Conservation (phyloP, 2,797 vertebrate genomes). For the Lutjanus campechanus region DNA sequence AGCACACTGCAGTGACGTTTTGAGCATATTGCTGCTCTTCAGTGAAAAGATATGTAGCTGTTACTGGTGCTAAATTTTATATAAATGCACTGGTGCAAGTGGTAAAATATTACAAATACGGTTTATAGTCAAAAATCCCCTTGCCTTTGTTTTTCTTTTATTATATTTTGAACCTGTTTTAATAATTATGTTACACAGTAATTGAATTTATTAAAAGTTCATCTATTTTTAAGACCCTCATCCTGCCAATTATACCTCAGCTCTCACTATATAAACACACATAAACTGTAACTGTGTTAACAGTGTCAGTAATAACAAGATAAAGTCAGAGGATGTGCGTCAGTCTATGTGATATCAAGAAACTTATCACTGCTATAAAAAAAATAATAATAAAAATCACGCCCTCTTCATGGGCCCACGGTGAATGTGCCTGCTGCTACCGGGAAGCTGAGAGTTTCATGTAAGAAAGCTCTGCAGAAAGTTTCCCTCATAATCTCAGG, state of each 20-base stretch:
- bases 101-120: no score
- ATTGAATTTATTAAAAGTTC: background rate
- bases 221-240: background rate
- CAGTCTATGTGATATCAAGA: background rate
- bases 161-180: background rate
- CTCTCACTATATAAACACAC: background rate
- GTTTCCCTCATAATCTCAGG: background rate
- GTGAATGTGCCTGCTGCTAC: background rate
- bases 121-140: background rate
- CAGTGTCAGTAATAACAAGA: background rate
- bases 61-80: background rate
- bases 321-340: background rate
- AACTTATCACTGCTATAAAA: constrained; percentile 28
- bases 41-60: background rate
- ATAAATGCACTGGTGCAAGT: background rate
- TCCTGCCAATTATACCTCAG: background rate
- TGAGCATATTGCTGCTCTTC: no score
- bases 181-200: background rate
- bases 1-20: no score
- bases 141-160: background rate
- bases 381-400: background rate
- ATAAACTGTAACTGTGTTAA: background rate
- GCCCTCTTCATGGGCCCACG: background rate
- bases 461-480: background rate
- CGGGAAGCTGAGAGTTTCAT: background rate